phyloP scores from a whole-genome alignment of 2,113 vertebrate species.

The Cairina moschata region DNA sequence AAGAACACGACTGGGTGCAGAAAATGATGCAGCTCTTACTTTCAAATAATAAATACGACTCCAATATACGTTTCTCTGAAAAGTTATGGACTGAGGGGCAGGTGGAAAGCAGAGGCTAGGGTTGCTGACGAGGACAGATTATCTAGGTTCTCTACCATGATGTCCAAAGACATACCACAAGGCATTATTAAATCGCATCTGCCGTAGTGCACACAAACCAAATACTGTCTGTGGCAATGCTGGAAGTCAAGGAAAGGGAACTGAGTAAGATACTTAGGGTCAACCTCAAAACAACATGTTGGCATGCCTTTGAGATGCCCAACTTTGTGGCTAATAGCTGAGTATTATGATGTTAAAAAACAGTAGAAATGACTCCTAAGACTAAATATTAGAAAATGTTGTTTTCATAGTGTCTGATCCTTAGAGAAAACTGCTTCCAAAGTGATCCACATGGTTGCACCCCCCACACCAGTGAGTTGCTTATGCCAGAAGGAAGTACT shows the following conservation, averaged over 20 bases:
- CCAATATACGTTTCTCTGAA: background rate
- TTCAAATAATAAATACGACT: slow-evolving; percentile 34
- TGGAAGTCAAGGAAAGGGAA: background rate
- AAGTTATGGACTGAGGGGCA: background rate
- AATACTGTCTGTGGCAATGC: background rate
- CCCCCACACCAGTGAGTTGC: background rate
- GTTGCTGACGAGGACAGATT: background rate
- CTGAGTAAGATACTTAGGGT: too few relatives aligned
- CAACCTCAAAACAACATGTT: background rate
- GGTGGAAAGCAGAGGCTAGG: background rate
- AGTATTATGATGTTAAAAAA: background rate
- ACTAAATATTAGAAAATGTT: background rate
- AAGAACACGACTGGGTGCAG: slow-evolving; percentile 68
- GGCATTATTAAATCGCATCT: background rate
- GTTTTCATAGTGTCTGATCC: too few relatives aligned
- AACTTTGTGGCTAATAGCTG: background rate
- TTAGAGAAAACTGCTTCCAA: background rate
- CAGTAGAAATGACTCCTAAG: background rate
- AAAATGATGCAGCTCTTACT: slow-evolving; percentile 23
- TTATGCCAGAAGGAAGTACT: background rate
- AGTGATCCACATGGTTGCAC: background rate
- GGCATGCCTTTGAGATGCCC: background rate
- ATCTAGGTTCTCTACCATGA: rapidly evolving
- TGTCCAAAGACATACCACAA: rapidly evolving
- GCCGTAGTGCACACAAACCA: background rate